Percentiles rank a stretch among this genome's conserved stretches.
Conservation (phyloP, 2,888 invertebrate genomes). For the Acrobasis repandana region DNA sequence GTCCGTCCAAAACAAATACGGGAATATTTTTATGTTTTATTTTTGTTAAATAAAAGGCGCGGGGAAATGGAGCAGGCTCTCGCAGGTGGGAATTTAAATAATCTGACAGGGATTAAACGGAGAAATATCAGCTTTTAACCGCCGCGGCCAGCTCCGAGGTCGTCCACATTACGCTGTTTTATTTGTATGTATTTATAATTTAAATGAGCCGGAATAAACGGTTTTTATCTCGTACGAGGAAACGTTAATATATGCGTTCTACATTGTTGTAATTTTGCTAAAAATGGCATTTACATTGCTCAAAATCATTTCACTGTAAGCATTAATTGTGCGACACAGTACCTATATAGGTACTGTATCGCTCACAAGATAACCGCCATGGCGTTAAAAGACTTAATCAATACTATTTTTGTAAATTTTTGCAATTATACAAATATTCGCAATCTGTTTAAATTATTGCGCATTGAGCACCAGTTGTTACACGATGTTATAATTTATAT, state of each 20-base stretch:
- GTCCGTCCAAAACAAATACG: conserved; percentile 82
- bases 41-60: conserved; percentile 73
- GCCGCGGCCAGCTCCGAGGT: conserved; percentile 61
- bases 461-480: too few species aligned
- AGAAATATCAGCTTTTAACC: conserved; percentile 82
- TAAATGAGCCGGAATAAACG: conserved; percentile 54
- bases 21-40: conserved; percentile 81
- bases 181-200: conserved; percentile 67
- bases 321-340: too few species aligned
- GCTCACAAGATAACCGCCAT: too few species aligned
- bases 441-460: too few species aligned
- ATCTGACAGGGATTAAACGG: conserved; percentile 82
- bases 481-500: too few species aligned
- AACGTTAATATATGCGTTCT: not conserved
- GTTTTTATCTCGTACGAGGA: conserved; percentile 12
- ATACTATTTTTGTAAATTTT: too few species aligned
- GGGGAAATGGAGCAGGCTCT: conserved; percentile 61
- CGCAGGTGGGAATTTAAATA: conserved; percentile 83
- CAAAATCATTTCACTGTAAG: too few species aligned
- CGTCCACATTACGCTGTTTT: conserved; percentile 69
- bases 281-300: conserved; percentile 28
- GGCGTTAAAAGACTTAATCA: too few species aligned
- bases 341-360: too few species aligned
- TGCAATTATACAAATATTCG: too few species aligned
- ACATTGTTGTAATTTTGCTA: not conserved